Percentiles rank a stretch among this genome's conserved stretches.
Conservation (phyloP, 2,888 invertebrate species). For the Trissolcus brochymenae region DNA sequence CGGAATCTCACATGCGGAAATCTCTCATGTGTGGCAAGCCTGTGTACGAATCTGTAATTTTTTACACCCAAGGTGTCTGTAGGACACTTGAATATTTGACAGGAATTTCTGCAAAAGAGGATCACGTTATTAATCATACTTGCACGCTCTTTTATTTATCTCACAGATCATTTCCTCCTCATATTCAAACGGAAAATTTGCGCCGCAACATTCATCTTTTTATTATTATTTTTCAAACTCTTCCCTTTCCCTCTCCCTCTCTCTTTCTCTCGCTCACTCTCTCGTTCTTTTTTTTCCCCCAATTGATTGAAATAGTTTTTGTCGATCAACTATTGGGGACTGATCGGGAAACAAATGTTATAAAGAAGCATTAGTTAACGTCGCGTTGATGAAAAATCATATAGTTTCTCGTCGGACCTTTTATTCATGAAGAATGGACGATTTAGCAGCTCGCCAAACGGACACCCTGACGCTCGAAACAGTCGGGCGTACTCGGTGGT, state of each 20-base stretch:
- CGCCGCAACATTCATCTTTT: too few relatives aligned
- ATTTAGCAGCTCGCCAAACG: conserved; percentile 44
- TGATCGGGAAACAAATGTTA: conserved; percentile 19
- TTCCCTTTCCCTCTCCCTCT: too few relatives aligned
- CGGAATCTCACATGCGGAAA: conserved; percentile 42
- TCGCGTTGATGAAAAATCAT: conserved; percentile 20
- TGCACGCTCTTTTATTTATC: too few relatives aligned
- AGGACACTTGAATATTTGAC: conserved; percentile 6
- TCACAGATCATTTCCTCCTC: too few relatives aligned
- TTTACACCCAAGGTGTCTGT: conserved; percentile 4
- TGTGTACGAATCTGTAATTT: conserved; percentile 8
- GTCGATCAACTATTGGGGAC: not conserved
- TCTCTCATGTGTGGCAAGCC: conserved; percentile 21
- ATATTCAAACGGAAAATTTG: too few relatives aligned
- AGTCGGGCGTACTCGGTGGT: conserved; percentile 34
- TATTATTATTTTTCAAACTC: too few relatives aligned
- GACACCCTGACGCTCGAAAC: conserved; percentile 32
- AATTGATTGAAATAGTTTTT: not conserved
- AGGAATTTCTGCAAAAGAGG: too few relatives aligned
- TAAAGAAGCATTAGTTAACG: conserved; percentile 32
- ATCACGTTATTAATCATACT: too few relatives aligned
- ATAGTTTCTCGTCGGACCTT: conserved; percentile 29
- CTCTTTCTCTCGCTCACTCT: too few relatives aligned
- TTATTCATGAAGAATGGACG: conserved; percentile 48
- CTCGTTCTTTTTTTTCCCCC: too few relatives aligned